Percentiles rank a stretch among this genome's conserved stretches.
phyloP scores from a whole-genome alignment of 2,113 vertebrate species.

The Laticauda colubrina region DNA sequence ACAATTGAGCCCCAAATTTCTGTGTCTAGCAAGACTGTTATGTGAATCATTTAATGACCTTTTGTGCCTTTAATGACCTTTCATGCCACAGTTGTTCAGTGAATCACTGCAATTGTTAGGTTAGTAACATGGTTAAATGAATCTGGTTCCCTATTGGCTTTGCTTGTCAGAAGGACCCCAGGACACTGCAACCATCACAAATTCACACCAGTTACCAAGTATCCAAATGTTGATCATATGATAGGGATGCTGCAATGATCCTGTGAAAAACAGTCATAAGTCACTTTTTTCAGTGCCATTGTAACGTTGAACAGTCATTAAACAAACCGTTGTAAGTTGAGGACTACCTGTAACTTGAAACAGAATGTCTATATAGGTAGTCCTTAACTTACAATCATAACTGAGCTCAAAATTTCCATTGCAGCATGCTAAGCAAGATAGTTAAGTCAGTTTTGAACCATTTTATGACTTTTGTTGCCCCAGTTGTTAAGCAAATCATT shows the following conservation, averaged over 20 bases:
- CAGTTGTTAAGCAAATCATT: background rate
- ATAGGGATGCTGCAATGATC: background rate
- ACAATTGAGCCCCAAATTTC: background rate
- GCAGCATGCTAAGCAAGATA: background rate
- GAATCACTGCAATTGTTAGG: background rate
- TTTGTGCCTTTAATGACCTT: background rate
- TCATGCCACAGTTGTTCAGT: background rate
- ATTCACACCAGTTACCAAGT: background rate
- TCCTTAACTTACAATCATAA: background rate
- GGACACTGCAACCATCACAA: background rate
- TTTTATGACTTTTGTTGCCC: background rate
- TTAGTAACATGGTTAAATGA: background rate
- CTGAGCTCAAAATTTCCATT: background rate
- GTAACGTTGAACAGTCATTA: background rate
- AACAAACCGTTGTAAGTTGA: background rate
- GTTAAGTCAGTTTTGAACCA: background rate
- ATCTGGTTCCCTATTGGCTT: background rate
- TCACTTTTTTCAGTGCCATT: background rate
- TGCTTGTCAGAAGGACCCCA: background rate
- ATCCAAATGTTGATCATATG: background rate
- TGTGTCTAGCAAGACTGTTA: background rate
- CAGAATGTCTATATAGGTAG: background rate
- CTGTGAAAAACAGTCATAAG: background rate
- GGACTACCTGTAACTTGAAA: background rate
- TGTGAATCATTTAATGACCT: background rate